Base-by-base conservation (phyloP, 2,888 invertebrate genomes). In the Papilio gigon region DNA sequence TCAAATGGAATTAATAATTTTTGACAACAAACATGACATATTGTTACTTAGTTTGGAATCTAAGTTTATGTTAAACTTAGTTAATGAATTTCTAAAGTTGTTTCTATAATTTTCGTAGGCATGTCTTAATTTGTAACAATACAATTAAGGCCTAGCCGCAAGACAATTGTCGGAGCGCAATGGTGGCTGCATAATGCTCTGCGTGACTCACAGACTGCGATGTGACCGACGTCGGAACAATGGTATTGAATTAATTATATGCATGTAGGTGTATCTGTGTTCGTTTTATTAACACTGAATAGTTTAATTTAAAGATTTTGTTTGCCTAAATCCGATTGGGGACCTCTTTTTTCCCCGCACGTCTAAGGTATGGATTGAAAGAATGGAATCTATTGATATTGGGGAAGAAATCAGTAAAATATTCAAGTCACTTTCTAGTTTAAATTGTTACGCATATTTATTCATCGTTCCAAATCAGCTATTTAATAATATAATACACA, bases 151-250 rank as follows among this genome's bases (percentile, higher is more conserved):
- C 37, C 63, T 63, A 63, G 63, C 68, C 68, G 58, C 63, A 68
- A 68, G 68, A 68, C 68, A 68, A 68, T 68, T 58, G 63, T 68
- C 47, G 58, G 63, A 63, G 58, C 68, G 63, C 53, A 67, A 67
- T 67, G 67, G 62, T 58, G 4, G 62, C 53, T 62, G 56, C 67
- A 64, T 50, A 64, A 68, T 68, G 64, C 63, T 35, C n/a, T 56
- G 63, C 59, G 68, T 68, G 68, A 68, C 35, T 68, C 68, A 68
- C 63, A 11, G 59, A 8, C 37, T n/a, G 14, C 60, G 60, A 53
- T 58, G 63, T 63, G 68, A 42, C 62, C 17, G 42, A 62, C 14
- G 42, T 40, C 44, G 58, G n/a, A 68, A 68, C 68, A 68, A 68
- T 68, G 30, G 59, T 47, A 14, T 53, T n/a, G 56, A 42, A 25